Evolutionary conservation across 2,113 vertebrate genomes (phyloP), one percentile per base, ranked within the genome.

Genomic region (Budorcas taxicolor): DNA sequence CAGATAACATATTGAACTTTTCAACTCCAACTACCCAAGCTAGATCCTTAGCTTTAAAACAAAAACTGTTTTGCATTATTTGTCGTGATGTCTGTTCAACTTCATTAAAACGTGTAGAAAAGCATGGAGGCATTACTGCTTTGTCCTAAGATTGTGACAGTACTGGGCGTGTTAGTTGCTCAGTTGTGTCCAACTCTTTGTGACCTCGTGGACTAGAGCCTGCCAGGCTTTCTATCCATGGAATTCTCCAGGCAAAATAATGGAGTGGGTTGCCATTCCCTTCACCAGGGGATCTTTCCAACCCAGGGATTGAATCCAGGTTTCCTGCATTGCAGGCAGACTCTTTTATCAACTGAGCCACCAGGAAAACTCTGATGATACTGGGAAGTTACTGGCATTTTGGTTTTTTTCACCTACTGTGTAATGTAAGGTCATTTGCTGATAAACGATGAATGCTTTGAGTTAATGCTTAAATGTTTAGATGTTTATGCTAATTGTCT

Each of bases 391-490:
- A 45, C 10, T 55, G 71, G 13, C 27, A 33, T 60, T 85, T 94
- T 47, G 45, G 1, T 3, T 86, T 29, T 36, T 50, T 23, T 5
- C 5, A 57, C 3, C 16, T 55, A 74, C 19, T 71, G 25, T 76
- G 7, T 50, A 58, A 40, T 40, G 40, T 21, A 92, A 84, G 13
- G 7, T 60, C 36, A 87, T 17, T 16, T 84, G 76, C 6, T 47
- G 5, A 57, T 64, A 78, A 97, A 81, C 1, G 1, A 85, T 13
- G 81, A 88, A 25, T 52, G 33, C 23, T 86, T 74, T 36, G 52
- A 47, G 64, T 57, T 93, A n/a, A 64, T 17, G 82, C 50, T 84
- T 84, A 85, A 87, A 90, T 43, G 10, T 15, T n/a, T 40, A 86
- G 55, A 17, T 62, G 33, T 85, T 52, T 33, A 53, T 67, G 67